Base-by-base conservation (phyloP, 2,113 vertebrate genomes). In the Pogonocichla stellata region DNA sequence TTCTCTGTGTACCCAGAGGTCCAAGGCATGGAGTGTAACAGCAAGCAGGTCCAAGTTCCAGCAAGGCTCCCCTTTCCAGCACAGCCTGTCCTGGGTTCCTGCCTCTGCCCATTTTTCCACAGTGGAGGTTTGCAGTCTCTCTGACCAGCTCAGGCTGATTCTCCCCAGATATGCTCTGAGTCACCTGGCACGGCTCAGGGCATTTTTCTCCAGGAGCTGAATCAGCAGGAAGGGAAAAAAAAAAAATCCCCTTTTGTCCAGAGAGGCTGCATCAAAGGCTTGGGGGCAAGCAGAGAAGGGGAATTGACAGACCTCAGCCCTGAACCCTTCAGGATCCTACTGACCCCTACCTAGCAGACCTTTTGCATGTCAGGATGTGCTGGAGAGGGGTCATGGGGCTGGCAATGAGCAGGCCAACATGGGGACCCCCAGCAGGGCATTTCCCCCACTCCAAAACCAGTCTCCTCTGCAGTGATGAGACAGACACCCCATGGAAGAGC, bases 201-300 rank as follows among this genome's bases (percentile, higher is more conserved):
- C 75, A 78, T 81, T 91, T 94, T 90, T 95, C 84, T 78, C 80
- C 90, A 80, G n/a, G 3, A 90, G 74, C 71, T 97, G 96, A 96
- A 65, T 96, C 96, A 97, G 90, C 84, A 94, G 57, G 29, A 53
- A 3, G 38, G 38, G 38, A 38, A 38, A 7, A 83, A 79, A 81
- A 48, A 33, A 60, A 33, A 83, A 69, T 53, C 69, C 47, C 43
- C 31, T 83, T 3, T 2, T 56, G 65, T 73, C 58, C 50, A 62
- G 57, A 72, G 33, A 60, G 13, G n/a, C 66, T 72, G 25, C 51
- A 86, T 71, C 18, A 50, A 80, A 67, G 25, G 8, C 25, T 28
- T 40, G 28, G 34, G 29, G 80, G 7, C 19, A 79, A 81, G n/a
- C 42, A 62, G 42, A 58, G 58, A 61, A 48, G 22, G 34, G 50